Base-by-base conservation (phyloP, 2,888 invertebrate genomes). In the Heliconius cydno region DNA sequence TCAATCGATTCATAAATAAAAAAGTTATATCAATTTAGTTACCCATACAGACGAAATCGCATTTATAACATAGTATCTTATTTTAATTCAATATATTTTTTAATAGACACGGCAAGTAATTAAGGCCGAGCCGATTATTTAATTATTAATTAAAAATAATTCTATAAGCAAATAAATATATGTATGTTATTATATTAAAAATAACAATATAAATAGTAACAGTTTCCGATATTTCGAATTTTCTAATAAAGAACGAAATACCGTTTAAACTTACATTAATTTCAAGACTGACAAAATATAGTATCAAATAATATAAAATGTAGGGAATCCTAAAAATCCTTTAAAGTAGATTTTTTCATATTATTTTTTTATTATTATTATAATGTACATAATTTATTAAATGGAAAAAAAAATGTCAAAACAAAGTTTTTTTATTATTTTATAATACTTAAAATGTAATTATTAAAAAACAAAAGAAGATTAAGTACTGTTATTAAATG, bases 401-500 rank as follows among this genome's bases (percentile, higher is more conserved):
- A n/a, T n/a, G 22, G n/a, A 7, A 7, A 34, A 34, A n/a, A n/a
- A 60, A n/a, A 60, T 60, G 19, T 57, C 10, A 3, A n/a, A 60
- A 60, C 10, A n/a, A n/a, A 60, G 10, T 52, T n/a, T 10, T 60
- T n/a, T n/a, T 3, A 60, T 60, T 60, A n/a, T 60, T 60, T 60
- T n/a, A 60, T 10, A 60, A 60, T n/a, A 60, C 19, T 19, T 52
- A 52, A 52, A 10, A 60, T 60, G 22, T 60, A 60, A 9, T 60
- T 60, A n/a, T 22, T n/a, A 60, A 60, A 3, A 57, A 57, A 60
- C 10, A n/a, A 12, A 10, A 63, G 12, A 63, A 12, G 25, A 4
- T 63, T 63, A 63, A 63, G 63, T 63, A 63, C 63, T 63, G 63
- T 63, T 63, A 12, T 63, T 63, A 63, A 63, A 25, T 63, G n/a